phyloP scores from a whole-genome alignment of 1,140 invertebrate species.

The Pomacea maculata region DNA sequence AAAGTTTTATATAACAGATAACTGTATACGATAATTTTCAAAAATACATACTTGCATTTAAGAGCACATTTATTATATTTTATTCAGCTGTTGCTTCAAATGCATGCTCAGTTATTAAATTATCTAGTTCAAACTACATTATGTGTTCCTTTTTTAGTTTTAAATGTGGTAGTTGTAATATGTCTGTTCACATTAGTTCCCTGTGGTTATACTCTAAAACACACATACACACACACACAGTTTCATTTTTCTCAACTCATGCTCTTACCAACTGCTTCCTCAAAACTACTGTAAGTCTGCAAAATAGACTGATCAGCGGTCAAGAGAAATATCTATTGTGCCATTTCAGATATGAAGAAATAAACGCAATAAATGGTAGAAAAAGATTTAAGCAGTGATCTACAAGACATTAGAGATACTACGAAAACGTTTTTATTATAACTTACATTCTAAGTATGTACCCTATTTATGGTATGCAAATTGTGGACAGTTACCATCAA shows the following conservation, averaged over 20 bases:
- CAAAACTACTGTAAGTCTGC: constrained; percentile 21
- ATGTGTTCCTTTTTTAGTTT: background rate
- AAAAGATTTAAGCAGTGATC: background rate
- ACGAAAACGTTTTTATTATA: background rate
- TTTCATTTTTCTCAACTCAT: background rate
- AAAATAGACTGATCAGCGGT: constrained; percentile 21
- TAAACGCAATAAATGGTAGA: background rate
- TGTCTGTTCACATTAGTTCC: background rate
- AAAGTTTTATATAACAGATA: background rate
- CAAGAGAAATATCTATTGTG: constrained; percentile 11
- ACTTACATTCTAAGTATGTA: background rate
- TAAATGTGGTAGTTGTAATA: background rate
- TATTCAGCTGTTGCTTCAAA: too few relatives aligned
- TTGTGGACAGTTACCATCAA: background rate
- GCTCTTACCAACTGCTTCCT: constrained; percentile 37
- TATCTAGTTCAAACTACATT: background rate
- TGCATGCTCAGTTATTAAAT: background rate
- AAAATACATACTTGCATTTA: background rate
- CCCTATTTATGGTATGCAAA: background rate
- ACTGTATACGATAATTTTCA: too few relatives aligned
- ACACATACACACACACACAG: too few relatives aligned
- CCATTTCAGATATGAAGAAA: background rate
- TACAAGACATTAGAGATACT: background rate
- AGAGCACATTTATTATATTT: too few relatives aligned
- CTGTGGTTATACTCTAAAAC: background rate